phyloP scores from a whole-genome alignment of 2,888 invertebrate species.

The Mellilla xanthometata region DNA sequence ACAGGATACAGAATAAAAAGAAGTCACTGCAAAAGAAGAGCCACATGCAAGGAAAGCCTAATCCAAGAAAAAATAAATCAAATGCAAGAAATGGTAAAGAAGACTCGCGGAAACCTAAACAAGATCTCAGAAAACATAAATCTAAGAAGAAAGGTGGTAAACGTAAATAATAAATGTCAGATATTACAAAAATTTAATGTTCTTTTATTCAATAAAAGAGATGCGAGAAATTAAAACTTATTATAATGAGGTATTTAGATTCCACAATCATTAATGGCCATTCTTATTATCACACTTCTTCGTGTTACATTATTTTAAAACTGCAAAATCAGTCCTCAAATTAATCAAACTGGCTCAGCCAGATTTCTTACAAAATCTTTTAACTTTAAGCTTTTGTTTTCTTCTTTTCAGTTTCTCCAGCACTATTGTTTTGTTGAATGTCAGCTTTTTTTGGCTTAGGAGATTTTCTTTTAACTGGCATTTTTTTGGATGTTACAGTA shows the following conservation, averaged over 20 bases:
- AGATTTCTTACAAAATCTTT: conserved; percentile 2
- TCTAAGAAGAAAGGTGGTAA: conserved; percentile 42
- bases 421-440: too few species aligned
- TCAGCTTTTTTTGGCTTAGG: conserved; percentile 31
- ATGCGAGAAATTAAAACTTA: conserved; percentile 17
- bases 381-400: conserved; percentile 23
- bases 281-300: neutral
- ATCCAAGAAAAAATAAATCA: conserved; percentile 43
- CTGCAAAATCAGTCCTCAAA: neutral
- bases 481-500: conserved; percentile 27
- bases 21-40: conserved; percentile 77
- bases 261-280: conserved; percentile 9
- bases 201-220: neutral
- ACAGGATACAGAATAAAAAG: conserved; percentile 87
- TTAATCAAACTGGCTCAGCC: too few species aligned
- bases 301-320: neutral
- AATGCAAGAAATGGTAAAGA: conserved; percentile 37
- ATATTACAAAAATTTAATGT: neutral
- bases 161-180: conserved; percentile 57
- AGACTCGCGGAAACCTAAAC: conserved; percentile 26
- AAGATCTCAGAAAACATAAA: conserved; percentile 41
- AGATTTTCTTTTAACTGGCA: conserved; percentile 38
- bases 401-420: conserved; percentile 13
- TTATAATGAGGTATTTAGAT: conserved; percentile 16
- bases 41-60: conserved; percentile 43